Base-by-base conservation (phyloP, 37 sponge, comb jelly and placozoan species). In the Halisarca cf. caerulea region DNA sequence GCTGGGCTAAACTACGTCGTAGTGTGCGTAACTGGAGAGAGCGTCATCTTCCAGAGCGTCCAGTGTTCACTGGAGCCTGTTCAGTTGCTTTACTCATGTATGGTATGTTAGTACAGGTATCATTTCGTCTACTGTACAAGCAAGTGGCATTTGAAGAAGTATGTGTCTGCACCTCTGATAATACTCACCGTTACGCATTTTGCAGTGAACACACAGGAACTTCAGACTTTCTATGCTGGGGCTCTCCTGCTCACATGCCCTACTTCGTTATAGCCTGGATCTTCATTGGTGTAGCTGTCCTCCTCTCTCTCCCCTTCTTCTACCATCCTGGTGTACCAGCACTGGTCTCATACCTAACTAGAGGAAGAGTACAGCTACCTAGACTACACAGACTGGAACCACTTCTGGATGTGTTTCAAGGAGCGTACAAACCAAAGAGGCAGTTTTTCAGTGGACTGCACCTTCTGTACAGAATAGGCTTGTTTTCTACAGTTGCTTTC, bases 361-460 rank as follows among this genome's bases (percentile, higher is more conserved):
- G 30, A 28, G 51, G 51, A 47, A 47, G 51, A 47, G 25, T n/a
- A 5, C 25, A 62, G 30, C 30, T n/a, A 5, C 42, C 77, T n/a
- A 3, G 43, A 23, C 77, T 39, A 23, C 30, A 4, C 24, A 40
- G 18, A 20, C 44, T 74, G 7, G 42, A 36, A n/a, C 24, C 42
- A 36, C n/a, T 74, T 8, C 23, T 74, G 2, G 77, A 74, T 74
- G 77, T 39, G 36, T 74, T 74, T n/a, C 77, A 74, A 74, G 77
- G 42, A 36, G 77, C 18, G 21, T 74, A 74, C 45, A 74, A 74
- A 40, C 77, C 45, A 74, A 35, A 43, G 2, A 36, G 36, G 42
- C 42, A 37, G 2, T 74, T 74, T 37, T 74, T 74, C 21, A 37
- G 44, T 23, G 77, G 77, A n/a, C 21, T 74, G 32, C 45, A 74